A percentile compares a stretch with the other conserved stretches of the same genome.
phyloP scores from a whole-genome alignment of 2,113 vertebrate species.

The Nothoprocta perdicaria region DNA sequence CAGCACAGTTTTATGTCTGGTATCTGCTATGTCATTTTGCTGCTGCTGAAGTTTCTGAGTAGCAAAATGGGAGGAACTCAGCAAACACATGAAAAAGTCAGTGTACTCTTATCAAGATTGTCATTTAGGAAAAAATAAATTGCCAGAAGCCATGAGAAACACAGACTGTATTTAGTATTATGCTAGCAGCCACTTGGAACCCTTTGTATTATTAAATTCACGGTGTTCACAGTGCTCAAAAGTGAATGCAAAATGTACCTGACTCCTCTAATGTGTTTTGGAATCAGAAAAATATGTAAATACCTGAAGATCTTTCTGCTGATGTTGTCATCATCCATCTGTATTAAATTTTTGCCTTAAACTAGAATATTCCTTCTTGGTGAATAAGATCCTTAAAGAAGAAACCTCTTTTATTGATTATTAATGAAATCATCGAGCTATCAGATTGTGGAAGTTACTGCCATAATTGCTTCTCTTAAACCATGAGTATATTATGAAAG shows the following conservation, averaged over 20 bases:
- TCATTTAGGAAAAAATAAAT: neutral
- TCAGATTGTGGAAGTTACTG: conserved; percentile 13
- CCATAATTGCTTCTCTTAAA: conserved; percentile 44
- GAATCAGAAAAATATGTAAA: conserved; percentile 53
- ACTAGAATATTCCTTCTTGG: neutral
- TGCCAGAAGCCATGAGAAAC: neutral
- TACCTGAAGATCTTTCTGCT: conserved; percentile 20
- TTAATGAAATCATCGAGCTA: conserved; percentile 37
- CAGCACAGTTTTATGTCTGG: neutral
- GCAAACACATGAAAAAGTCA: neutral
- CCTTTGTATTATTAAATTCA: conserved; percentile 31
- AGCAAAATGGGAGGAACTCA: neutral
- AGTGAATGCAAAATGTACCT: conserved; percentile 33
- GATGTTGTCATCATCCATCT: conserved; percentile 46
- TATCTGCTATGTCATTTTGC: neutral
- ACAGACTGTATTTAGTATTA: conserved; percentile 20
- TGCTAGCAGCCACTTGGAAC: neutral
- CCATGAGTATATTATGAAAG: neutral
- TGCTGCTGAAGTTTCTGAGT: neutral
- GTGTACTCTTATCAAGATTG: neutral
- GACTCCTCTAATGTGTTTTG: conserved; percentile 40
- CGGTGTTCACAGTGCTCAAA: conserved; percentile 29
- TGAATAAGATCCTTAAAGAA: conserved; percentile 6
- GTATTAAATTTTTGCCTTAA: conserved; percentile 37
- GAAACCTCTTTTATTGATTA: conserved; percentile 54